A percentile compares a stretch with the other conserved stretches of the same genome.
These are phyloP conservation scores for Athalia circularis DNA, from an alignment of 2,888 invertebrate species.

Conservation along the genomic window DNA sequence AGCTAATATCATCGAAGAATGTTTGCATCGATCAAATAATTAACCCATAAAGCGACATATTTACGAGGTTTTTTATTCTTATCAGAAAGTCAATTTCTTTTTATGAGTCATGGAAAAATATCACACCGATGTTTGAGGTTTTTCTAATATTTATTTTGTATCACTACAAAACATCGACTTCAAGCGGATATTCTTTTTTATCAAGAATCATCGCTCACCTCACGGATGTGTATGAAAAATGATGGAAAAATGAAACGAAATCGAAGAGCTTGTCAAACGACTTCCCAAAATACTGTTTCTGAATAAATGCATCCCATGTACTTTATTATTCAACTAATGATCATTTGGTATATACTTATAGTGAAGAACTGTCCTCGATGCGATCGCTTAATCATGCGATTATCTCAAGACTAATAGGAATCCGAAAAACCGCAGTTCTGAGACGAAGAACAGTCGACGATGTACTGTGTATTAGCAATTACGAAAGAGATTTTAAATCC, in stretches of 20 bases:
- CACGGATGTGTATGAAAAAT: neutral
- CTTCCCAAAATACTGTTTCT: constrained; percentile 1
- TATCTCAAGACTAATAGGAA: neutral
- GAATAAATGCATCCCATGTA: no score
- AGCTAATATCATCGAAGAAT: neutral
- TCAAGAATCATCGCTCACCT: neutral
- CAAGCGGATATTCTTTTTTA: neutral
- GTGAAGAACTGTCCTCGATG: no score
- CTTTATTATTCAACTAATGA: constrained; percentile 28
- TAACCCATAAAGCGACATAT: constrained; percentile 1
- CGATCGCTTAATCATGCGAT: no score
- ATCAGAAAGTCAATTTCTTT: constrained; percentile 6
- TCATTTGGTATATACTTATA: no score
- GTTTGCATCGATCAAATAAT: neutral
- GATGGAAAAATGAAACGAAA: neutral
- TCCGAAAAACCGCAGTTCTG: neutral
- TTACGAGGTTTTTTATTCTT: constrained; percentile 12
- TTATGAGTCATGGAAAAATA: constrained; percentile 8
- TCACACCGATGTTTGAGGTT: constrained; percentile 10
- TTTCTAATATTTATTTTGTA: neutral
- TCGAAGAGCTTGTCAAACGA: neutral
- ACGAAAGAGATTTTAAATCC: constrained; percentile 18
- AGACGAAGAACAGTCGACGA: neutral
- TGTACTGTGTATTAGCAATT: no score
- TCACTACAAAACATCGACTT: constrained; percentile 2